These are phyloP conservation scores for Cairina moschata DNA, from an alignment of 2,113 vertebrate species.

Conservation along the genomic window DNA sequence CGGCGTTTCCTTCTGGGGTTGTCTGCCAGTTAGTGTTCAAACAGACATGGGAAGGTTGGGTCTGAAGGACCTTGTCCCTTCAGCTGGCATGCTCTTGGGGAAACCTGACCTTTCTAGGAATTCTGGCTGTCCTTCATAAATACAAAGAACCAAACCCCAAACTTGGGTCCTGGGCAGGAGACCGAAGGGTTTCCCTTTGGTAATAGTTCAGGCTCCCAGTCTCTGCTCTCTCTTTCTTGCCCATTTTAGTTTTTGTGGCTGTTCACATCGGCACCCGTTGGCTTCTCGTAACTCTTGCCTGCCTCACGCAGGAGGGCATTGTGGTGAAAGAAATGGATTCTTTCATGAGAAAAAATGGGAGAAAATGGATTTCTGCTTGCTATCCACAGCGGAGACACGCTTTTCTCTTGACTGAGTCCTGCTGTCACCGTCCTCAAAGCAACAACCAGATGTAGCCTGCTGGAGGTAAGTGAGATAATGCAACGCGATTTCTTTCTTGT, in stretches of 20 bases:
- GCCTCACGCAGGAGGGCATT: not conserved
- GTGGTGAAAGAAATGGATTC: too few relatives aligned
- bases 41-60: not conserved
- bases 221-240: not conserved
- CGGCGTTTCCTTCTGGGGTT: not conserved
- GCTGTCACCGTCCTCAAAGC: not conserved
- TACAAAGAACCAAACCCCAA: not conserved
- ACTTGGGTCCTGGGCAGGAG: not conserved
- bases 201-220: not conserved
- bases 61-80: not conserved
- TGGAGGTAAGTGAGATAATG: not conserved
- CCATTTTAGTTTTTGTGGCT: not conserved
- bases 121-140: not conserved
- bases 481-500: not conserved
- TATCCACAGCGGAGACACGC: accelerated
- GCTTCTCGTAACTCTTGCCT: not conserved
- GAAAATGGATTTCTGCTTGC: not conserved
- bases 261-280: accelerated
- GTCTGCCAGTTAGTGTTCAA: not conserved
- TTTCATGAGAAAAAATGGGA: not conserved
- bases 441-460: not conserved
- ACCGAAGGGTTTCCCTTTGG: not conserved
- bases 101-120: not conserved
- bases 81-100: not conserved
- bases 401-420: not conserved